Percentiles rank a stretch among this genome's conserved stretches.
Evolutionary conservation across 2,113 vertebrate genomes (phyloP).

Genomic region (Accipiter virgatus): DNA sequence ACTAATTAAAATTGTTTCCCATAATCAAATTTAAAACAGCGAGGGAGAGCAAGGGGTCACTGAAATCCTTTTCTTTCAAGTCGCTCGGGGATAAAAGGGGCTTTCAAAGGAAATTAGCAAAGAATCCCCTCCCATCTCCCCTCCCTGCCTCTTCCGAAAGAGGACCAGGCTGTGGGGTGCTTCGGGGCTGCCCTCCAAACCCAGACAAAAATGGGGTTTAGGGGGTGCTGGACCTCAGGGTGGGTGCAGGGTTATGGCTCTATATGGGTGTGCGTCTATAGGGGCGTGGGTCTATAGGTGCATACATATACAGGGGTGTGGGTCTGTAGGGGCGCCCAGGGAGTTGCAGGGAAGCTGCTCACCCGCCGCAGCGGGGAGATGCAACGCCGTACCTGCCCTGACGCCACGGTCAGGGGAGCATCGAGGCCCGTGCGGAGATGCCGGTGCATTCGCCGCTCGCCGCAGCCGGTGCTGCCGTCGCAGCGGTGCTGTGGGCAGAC

Average conservation of each 20-base stretch:
- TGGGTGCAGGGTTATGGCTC: neutral
- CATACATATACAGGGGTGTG: neutral
- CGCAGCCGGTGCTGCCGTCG: neutral
- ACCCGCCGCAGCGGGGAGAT: neutral
- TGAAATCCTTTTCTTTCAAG: neutral
- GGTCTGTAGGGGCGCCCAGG: neutral
- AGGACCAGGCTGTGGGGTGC: neutral
- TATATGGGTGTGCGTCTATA: neutral
- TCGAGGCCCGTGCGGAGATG: neutral
- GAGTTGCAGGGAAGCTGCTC: neutral
- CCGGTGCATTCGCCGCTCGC: accelerated
- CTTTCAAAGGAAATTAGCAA: neutral
- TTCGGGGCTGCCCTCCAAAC: neutral
- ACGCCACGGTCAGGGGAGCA: accelerated
- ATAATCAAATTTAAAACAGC: constrained; percentile 35
- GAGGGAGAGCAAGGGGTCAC: neutral
- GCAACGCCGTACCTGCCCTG: neutral
- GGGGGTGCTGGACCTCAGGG: neutral
- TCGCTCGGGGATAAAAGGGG: neutral
- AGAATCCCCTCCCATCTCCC: neutral
- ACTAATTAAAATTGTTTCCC: constrained; percentile 42
- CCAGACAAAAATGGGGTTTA: neutral
- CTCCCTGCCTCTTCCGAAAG: neutral
- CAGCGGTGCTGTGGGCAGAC: accelerated
- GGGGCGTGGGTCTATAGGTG: neutral